Evolutionary conservation across 2,888 invertebrate genomes (phyloP), one percentile per base, ranked within the genome.

Genomic region (Sminthurinus aureus): DNA sequence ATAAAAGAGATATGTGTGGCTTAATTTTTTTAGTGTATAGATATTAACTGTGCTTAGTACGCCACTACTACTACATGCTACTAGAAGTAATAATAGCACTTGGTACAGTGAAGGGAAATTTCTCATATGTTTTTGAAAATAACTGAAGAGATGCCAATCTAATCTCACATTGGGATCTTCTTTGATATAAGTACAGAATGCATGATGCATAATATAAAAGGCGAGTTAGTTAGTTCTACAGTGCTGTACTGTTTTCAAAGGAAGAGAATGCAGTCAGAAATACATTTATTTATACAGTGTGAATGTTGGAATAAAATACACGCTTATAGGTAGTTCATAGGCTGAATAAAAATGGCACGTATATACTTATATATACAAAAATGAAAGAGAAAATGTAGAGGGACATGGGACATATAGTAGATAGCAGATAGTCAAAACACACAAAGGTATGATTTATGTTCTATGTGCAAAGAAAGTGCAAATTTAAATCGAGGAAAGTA

Each of bases 401-500:
- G 4, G 0, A 20, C 69, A 18, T n/a, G n/a, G n/a, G n/a, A n/a
- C n/a, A n/a, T n/a, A n/a, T n/a, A n/a, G n/a, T n/a, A n/a, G n/a
- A 38, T 38, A 38, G 38, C 6, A 38, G 38, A 38, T 38, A 38
- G 38, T 1, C 6, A 38, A 38, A 38, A 38, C 38, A 38, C 38
- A 38, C 38, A 38, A 38, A 38, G 38, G 38, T 38, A 38, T 38
- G 38, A 38, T 38, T 38, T 1, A 38, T 38, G 38, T 38, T n/a
- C 3, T n/a, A 8, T 22, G 69, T 69, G 69, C 9, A 73, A 73
- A 13, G 73, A 24, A 73, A 38, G 73, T 20, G 73, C 26, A 24
- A 73, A 24, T 73, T 73, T 73, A 77, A 77, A 51, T 58, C 51
- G 20, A 77, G 52, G 77, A 77, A 77, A 22, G 77, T 77, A 77